Base-by-base conservation (phyloP, 2,797 vertebrate genomes). In the Sebastes paucispinis region DNA sequence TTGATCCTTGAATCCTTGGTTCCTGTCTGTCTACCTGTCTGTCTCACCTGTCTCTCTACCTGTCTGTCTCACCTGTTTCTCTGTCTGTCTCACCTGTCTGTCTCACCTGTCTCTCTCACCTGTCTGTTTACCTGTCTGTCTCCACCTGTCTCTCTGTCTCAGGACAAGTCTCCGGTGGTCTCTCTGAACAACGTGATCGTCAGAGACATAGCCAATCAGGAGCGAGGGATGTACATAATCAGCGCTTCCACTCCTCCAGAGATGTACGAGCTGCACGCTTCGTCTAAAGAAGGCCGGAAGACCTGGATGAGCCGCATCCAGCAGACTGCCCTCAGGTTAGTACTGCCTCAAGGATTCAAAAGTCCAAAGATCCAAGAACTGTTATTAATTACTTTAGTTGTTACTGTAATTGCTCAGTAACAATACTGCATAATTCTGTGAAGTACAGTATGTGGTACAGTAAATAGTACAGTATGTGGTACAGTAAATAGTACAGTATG, bases 161-260 rank as follows among this genome's bases (percentile, higher is more conserved):
- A 99, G 97, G 97, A 98, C 84, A 99, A 98, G 83, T 96, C 97
- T 0, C 95, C 97, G 0, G 96, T 99, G 32, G 93, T 99, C 4
- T 97, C 97, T 0, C 92, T 99, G 71, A 97, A 95, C 54, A 97
- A 97, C 79, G 94, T 98, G 62, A 96, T 99, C 0, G 96, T 99
- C 3, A 91, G 98, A 57, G 97, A 99, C 86, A 97, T 98, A 25
- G 98, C 98, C 91, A 99, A 98, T 94, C 97, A 98, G 94, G 98
- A 98, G 89, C 96, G 97, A 88, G 98, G 98, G 5, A 96, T 99
- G 95, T 99, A 99, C 90, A 94, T 99, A 69, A 96, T 98, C 88
- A 97, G 95, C 50, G 95, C 96, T 0, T 95, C 96, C 0, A 81
- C 90, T 4, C 97, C 97, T 0, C 97, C 98, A 0, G 97, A 97